Conservation (phyloP, 2,113 vertebrate genomes). For the Argyrosomus japonicus region DNA sequence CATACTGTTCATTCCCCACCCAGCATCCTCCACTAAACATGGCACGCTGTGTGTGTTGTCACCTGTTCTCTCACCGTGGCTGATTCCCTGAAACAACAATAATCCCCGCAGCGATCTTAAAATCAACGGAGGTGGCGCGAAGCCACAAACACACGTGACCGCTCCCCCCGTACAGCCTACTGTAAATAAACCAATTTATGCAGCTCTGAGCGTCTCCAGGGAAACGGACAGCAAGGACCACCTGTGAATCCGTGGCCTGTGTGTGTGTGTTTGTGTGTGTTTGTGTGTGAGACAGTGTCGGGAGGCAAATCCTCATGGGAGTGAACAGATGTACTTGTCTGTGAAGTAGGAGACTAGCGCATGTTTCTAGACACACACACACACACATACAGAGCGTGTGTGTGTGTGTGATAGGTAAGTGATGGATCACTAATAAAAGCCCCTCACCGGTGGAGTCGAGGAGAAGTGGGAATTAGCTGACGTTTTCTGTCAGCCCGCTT, state of each 20-base stretch:
- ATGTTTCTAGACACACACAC: conserved; percentile 37
- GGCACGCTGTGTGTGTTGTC: conserved; percentile 20
- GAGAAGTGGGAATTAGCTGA: not conserved
- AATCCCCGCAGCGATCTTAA: conserved; percentile 17
- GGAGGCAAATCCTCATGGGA: conserved; percentile 12
- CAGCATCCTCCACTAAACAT: conserved; percentile 22
- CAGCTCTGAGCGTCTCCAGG: conserved; percentile 33
- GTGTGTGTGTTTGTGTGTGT: conserved; percentile 25
- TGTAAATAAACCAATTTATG: conserved; percentile 65
- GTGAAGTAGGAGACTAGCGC: conserved; percentile 5
- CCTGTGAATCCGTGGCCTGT: conserved; percentile 48
- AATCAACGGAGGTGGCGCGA: conserved; percentile 32
- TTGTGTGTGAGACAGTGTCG: conserved; percentile 11
- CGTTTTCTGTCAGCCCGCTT: conserved; percentile 7
- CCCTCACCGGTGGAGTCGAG: not conserved
- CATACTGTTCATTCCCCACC: conserved; percentile 10
- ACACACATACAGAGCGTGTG: conserved; percentile 33
- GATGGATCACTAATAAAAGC: conserved; percentile 15
- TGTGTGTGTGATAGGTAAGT: not conserved
- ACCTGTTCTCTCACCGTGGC: conserved; percentile 2
- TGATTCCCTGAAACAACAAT: conserved; percentile 39
- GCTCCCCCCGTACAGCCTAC: conserved; percentile 23
- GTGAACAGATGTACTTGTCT: conserved; percentile 57
- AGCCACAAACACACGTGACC: conserved; percentile 24
- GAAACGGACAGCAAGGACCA: conserved; percentile 50